phyloP scores from a whole-genome alignment of 1,140 invertebrate species.

The Metopolophium dirhodum region DNA sequence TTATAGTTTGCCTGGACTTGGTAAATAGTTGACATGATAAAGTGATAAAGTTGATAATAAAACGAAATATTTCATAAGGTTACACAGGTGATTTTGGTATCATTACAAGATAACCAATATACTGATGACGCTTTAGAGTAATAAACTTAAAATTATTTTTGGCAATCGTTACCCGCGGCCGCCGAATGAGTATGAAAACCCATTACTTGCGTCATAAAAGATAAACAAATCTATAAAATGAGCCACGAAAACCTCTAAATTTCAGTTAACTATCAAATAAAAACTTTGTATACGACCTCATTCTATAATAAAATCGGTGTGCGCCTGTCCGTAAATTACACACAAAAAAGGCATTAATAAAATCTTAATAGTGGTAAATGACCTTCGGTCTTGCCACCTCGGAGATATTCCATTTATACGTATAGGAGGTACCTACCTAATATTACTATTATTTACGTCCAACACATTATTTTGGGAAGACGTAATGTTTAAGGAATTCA shows the following conservation, averaged over 20 bases:
- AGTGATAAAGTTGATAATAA: not conserved
- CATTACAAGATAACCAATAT: not conserved
- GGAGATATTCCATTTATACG: not conserved
- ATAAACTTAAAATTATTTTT: slow-evolving; percentile 33
- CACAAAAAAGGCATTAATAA: not conserved
- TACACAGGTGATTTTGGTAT: not conserved
- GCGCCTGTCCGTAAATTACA: too few relatives aligned
- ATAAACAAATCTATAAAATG: slow-evolving; percentile 39
- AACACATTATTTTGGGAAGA: not conserved
- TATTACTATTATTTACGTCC: not conserved
- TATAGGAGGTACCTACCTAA: not conserved
- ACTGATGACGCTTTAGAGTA: not conserved
- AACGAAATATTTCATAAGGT: not conserved
- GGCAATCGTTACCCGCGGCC: not conserved
- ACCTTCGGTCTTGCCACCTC: not conserved
- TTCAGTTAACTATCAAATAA: slow-evolving; percentile 26
- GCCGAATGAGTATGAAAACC: not conserved
- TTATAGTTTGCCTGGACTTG: not conserved
- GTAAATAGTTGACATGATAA: not conserved
- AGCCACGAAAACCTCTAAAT: slow-evolving; percentile 10
- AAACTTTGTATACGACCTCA: slow-evolving; percentile 13
- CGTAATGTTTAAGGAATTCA: not conserved
- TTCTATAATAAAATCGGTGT: slow-evolving; percentile 12
- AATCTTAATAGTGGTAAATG: not conserved
- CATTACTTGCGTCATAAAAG: not conserved